phyloP scores from a whole-genome alignment of 2,888 invertebrate species.

The Campoplex nolae region DNA sequence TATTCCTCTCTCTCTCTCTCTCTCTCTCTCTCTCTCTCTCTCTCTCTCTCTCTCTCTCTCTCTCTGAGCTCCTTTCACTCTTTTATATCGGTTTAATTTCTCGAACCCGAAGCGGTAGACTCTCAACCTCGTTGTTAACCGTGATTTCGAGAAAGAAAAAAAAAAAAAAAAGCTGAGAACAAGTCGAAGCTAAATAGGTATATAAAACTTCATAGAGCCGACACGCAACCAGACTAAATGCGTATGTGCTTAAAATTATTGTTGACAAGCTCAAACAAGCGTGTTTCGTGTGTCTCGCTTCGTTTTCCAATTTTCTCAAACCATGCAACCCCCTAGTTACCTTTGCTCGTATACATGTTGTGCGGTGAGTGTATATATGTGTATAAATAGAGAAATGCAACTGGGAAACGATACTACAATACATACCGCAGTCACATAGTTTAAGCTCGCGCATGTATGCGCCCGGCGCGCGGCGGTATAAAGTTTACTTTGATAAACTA shows the following conservation, averaged over 20 bases:
- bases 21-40: neutral
- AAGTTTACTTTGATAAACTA: conserved; percentile 65
- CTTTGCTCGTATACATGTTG: neutral
- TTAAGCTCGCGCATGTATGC: conserved; percentile 13
- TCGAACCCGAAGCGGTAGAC: neutral
- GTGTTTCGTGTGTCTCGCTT: conserved; percentile 35
- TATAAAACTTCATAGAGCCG: conserved; percentile 28
- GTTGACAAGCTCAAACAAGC: conserved; percentile 52
- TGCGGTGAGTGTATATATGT: neutral
- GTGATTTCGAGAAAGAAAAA: neutral
- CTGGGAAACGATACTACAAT: conserved; percentile 21
- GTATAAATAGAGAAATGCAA: neutral
- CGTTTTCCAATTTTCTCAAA: conserved; percentile 36
- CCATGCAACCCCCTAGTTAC: neutral
- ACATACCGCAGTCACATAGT: conserved; percentile 33
- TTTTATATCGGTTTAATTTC: neutral
- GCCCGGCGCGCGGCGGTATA: neutral
- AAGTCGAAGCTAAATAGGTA: neutral
- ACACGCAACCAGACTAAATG: conserved; percentile 46
- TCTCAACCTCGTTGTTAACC: neutral
- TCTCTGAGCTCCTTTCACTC: neutral
- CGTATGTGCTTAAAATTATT: conserved; percentile 60
- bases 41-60: neutral
- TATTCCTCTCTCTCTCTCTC: neutral
- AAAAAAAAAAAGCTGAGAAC: neutral